A percentile compares a stretch with the other conserved stretches of the same genome.
Evolutionary conservation across 2,113 vertebrate species (phyloP).

Genomic region (Aphelocoma coerulescens): DNA sequence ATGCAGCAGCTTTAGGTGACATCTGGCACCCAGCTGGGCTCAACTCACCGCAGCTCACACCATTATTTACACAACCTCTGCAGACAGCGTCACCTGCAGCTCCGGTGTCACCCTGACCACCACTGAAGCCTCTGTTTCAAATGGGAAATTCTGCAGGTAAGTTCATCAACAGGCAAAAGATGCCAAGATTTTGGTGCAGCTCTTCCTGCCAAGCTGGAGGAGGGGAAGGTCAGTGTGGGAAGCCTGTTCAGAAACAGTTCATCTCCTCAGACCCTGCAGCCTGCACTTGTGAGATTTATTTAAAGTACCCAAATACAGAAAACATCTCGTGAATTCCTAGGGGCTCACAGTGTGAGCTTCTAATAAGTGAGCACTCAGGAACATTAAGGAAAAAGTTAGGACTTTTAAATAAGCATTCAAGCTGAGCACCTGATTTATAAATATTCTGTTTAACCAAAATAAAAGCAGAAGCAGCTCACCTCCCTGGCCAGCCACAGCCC

Average conservation of each 20-base stretch:
- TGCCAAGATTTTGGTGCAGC: neutral
- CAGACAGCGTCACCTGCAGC: neutral
- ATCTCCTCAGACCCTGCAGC: neutral
- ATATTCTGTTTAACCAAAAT: neutral
- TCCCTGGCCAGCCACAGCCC: neutral
- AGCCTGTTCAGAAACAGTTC: neutral
- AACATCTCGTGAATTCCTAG: neutral
- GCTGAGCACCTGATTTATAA: neutral
- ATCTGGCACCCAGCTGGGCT: neutral
- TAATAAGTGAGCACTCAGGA: constrained; percentile 12
- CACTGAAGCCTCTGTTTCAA: neutral
- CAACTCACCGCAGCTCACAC: neutral
- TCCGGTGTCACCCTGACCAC: neutral
- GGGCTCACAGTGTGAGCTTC: constrained; percentile 1
- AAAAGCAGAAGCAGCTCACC: neutral
- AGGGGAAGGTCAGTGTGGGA: neutral
- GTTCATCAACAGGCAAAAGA: neutral
- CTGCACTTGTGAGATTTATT: neutral
- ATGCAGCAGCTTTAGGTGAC: neutral
- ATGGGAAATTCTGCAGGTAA: neutral
- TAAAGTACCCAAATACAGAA: neutral
- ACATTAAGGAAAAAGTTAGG: neutral
- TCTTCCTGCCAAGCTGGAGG: neutral
- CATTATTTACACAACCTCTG: neutral
- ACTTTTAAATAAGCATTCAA: neutral